Conservation (phyloP, 1,140 invertebrate species). For the Drosophila biarmipes region DNA sequence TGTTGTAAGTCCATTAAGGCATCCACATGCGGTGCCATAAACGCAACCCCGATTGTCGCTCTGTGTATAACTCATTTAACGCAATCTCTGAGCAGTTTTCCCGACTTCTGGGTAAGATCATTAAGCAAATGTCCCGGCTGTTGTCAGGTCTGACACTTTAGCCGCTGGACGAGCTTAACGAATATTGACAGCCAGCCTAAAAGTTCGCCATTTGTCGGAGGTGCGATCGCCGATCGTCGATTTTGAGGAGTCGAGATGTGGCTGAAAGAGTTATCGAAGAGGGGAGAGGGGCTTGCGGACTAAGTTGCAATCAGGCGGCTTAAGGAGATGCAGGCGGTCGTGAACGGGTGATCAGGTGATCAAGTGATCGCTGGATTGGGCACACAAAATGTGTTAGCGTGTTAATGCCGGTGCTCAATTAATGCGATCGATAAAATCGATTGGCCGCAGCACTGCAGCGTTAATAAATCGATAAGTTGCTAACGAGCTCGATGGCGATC, state of each 20-base stretch:
- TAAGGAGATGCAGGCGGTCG: constrained; percentile 22
- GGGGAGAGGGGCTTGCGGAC: too few species aligned
- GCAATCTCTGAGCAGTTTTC: constrained; percentile 37
- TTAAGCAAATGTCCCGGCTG: constrained; percentile 80
- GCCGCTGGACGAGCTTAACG: constrained; percentile 77
- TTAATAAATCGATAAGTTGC: constrained; percentile 20
- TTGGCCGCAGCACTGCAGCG: constrained; percentile 7
- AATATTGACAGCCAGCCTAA: constrained; percentile 80
- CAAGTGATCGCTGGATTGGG: constrained; percentile 10
- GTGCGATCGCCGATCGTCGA: constrained; percentile 16
- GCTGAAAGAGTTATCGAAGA: background rate
- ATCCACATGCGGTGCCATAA: too few species aligned
- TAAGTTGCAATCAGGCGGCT: constrained; percentile 8
- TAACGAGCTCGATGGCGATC: constrained; percentile 1
- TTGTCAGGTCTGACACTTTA: constrained; percentile 82
- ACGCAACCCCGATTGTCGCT: background rate
- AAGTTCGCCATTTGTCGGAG: constrained; percentile 70
- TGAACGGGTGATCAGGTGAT: constrained; percentile 7
- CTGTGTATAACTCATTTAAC: constrained; percentile 50
- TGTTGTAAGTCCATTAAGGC: too few species aligned
- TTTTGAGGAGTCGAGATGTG: background rate
- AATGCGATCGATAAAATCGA: constrained; percentile 54
- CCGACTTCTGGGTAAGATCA: constrained; percentile 63
- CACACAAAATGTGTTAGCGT: constrained; percentile 64
- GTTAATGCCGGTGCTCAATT: constrained; percentile 62